These are phyloP conservation scores for Carcharodon carcharias DNA, from an alignment of 2,797 vertebrate species.

Conservation along the genomic window DNA sequence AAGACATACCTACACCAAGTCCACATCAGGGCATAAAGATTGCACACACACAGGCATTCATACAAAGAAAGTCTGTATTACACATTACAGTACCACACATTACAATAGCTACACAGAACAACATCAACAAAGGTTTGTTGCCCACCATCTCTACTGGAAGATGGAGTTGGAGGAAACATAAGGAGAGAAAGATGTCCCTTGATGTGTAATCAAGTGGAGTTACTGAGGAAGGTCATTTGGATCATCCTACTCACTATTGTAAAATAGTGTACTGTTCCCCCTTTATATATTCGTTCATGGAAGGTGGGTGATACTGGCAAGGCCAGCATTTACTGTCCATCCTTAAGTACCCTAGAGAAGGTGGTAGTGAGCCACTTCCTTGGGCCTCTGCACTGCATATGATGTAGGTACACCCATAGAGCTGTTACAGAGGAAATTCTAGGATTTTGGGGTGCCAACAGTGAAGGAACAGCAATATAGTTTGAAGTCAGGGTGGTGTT, in stretches of 20 bases:
- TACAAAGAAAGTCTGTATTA: neutral
- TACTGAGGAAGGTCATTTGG: neutral
- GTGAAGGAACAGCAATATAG: too few species aligned
- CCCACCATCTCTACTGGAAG: neutral
- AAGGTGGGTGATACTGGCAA: too few species aligned
- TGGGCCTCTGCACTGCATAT: too few species aligned
- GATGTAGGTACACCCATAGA: too few species aligned
- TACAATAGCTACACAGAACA: neutral
- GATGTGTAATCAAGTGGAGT: neutral
- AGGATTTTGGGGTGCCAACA: too few species aligned
- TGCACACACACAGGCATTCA: neutral
- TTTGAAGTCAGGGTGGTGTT: too few species aligned
- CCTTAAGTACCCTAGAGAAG: too few species aligned
- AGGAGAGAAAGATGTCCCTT: neutral
- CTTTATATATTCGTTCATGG: neutral
- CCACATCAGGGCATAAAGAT: neutral
- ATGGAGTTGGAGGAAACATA: neutral
- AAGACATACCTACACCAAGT: neutral
- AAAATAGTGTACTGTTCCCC: neutral
- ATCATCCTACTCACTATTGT: neutral
- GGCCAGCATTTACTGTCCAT: too few species aligned
- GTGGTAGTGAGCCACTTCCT: too few species aligned
- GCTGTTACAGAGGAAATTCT: too few species aligned
- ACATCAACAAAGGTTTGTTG: neutral
- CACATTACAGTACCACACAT: neutral